phyloP scores from a whole-genome alignment of 2,113 vertebrate species.

The Calyptommatus sinebrachiatus region DNA sequence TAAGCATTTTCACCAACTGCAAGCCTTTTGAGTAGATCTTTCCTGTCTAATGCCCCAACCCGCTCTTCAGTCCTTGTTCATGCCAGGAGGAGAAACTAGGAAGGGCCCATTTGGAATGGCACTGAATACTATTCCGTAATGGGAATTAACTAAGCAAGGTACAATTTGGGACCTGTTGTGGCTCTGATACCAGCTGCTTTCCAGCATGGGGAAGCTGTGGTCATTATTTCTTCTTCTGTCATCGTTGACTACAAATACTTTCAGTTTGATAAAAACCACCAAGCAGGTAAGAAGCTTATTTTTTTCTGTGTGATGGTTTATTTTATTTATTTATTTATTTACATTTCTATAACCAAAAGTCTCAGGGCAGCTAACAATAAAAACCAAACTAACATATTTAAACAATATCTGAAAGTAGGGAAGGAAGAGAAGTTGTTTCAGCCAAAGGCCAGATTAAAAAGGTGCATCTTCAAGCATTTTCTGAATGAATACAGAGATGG shows the following conservation, averaged over 20 bases:
- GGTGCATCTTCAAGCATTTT: too few relatives aligned
- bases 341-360: too few relatives aligned
- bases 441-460: too few relatives aligned
- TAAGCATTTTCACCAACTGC: conserved; percentile 29
- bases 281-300: conserved; percentile 66
- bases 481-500: too few relatives aligned
- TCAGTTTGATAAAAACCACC: conserved; percentile 33
- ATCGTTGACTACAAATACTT: conserved; percentile 28
- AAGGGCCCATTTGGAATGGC: conserved; percentile 12
- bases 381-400: too few relatives aligned
- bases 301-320: conserved; percentile 2
- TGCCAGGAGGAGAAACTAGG: conserved; percentile 37
- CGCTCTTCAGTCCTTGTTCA: conserved; percentile 17
- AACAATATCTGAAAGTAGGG: too few relatives aligned
- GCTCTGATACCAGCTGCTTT: neutral
- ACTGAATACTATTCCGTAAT: conserved; percentile 16
- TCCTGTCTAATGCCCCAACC: conserved; percentile 35
- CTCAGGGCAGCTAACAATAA: too few relatives aligned
- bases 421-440: too few relatives aligned
- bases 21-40: conserved; percentile 32
- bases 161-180: fast-evolving
- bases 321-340: too few relatives aligned
- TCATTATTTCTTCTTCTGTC: conserved; percentile 24
- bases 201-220: conserved; percentile 51
- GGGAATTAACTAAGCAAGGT: conserved; percentile 37